Evolutionary conservation across 37 sponge, comb jelly and placozoan species (phyloP).

Genomic region (Halichondria panicea): DNA sequence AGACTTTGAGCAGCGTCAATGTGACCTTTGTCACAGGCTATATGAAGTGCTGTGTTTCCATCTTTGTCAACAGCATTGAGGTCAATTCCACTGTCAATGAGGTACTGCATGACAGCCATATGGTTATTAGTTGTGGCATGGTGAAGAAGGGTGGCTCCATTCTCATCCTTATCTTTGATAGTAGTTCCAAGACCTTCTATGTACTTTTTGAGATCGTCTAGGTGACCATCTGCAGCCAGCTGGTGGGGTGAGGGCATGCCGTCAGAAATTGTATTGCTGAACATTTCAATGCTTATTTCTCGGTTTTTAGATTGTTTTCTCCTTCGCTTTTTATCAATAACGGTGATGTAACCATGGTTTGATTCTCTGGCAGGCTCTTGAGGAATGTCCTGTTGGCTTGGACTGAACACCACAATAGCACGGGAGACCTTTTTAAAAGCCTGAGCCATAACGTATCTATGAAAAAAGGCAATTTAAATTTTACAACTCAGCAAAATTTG

Average conservation of each 20-base stretch:
- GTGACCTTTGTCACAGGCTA: slow-evolving; percentile 47
- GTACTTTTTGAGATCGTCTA: slow-evolving; percentile 33
- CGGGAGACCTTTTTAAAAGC: too few species aligned
- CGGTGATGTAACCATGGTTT: too few species aligned
- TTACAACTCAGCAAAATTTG: too few species aligned
- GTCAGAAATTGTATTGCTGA: background rate
- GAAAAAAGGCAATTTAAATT: too few species aligned
- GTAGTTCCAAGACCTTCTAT: slow-evolving; percentile 17
- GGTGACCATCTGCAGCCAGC: slow-evolving; percentile 45
- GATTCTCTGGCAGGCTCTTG: too few species aligned
- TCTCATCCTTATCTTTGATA: slow-evolving; percentile 25
- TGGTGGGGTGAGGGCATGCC: slow-evolving; percentile 14
- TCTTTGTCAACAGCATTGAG: slow-evolving; percentile 59
- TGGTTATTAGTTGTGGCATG: slow-evolving; percentile 55
- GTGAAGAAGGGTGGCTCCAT: slow-evolving; percentile 65
- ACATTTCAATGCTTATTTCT: slow-evolving; percentile 19
- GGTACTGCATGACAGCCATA: slow-evolving; percentile 52
- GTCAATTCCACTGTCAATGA: slow-evolving; percentile 66
- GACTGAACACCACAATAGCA: too few species aligned
- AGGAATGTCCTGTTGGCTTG: too few species aligned
- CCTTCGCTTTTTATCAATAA: background rate
- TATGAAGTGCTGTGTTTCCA: slow-evolving; percentile 85
- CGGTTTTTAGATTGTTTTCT: background rate
- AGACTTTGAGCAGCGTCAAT: slow-evolving; percentile 48
- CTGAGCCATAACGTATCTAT: too few species aligned